These are phyloP conservation scores for Micronycteris hirsuta DNA, from an alignment of 2,113 vertebrate genomes.

Conservation along the genomic window DNA sequence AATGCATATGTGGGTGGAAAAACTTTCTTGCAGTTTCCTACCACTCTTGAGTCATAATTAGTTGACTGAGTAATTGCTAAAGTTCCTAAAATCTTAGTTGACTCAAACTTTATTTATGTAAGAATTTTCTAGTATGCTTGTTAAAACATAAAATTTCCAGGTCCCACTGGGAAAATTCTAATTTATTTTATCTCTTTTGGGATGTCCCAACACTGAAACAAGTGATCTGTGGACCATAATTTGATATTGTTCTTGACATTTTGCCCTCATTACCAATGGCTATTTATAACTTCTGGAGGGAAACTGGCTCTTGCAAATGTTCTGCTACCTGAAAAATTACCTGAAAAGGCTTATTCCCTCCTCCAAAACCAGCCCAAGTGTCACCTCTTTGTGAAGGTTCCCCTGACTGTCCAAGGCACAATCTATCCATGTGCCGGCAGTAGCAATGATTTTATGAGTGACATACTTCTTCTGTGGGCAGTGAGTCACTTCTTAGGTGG, in stretches of 20 bases:
- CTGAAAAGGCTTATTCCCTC: background rate
- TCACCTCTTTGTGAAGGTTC: background rate
- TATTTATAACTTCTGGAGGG: background rate
- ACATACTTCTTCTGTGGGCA: background rate
- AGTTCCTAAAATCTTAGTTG: conserved; percentile 55
- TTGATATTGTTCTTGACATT: background rate
- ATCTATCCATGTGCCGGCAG: background rate
- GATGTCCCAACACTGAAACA: background rate
- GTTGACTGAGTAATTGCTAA: conserved; percentile 60
- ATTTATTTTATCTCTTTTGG: background rate
- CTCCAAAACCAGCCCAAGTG: background rate
- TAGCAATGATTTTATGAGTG: background rate
- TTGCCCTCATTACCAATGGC: background rate
- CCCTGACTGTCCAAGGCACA: background rate
- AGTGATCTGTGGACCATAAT: background rate
- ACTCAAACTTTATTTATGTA: conserved; percentile 32
- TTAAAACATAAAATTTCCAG: background rate
- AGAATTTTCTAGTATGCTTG: background rate
- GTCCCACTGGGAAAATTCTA: background rate
- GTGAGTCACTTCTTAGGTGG: background rate
- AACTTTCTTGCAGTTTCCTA: conserved; percentile 54
- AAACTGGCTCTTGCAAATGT: background rate
- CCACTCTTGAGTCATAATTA: conserved; percentile 66
- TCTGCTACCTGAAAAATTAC: background rate
- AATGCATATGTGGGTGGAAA: conserved; percentile 63